Base-by-base conservation (phyloP, 2,797 vertebrate genomes). In the Micropoecilia bifurca region DNA sequence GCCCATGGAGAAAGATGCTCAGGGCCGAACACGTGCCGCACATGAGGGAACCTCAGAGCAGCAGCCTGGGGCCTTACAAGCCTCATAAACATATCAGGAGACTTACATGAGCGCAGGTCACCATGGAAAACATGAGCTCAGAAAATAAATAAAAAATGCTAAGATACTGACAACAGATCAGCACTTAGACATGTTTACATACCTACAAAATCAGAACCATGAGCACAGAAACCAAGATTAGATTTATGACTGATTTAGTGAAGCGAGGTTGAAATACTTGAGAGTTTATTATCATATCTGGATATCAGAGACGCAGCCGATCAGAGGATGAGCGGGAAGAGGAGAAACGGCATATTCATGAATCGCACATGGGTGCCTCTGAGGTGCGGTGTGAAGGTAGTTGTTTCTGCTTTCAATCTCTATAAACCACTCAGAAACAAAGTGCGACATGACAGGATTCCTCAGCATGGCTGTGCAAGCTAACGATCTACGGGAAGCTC, bases 101-200 rank as follows among this genome's bases (percentile, higher is more conserved):
- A 83, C 88, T 85, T 83, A 90, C 83, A 88, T 83, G 78, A 85
- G 88, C 41, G 88, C 82, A 75, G 86, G 87, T 90, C 83, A 78
- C 77, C 66, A 80, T 73, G 94, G 94, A 95, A 95, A 94, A 93
- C 88, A 80, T 94, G 89, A 95, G 91, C 92, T 95, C 89, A 91
- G 74, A 68, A 59, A 59, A 78, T 61, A 94, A 90, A 88, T 68
- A 93, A 78, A 77, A 85, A 86, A 88, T 59, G 81, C 80, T 81
- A 84, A 85, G 41, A 87, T 71, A 78, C 77, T 48, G 72, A 89
- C 75, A 74, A 80, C 3, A 71, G 80, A 90, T 88, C 71, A 0
- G 80, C 80, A 88, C 78, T 33, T 28, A 83, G 71, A 78, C 45
- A 46, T 76, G 74, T 86, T 91, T 84, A 83, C 75, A 55, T 76